phyloP scores from a whole-genome alignment of 2,113 vertebrate species.

The Hucho hucho region DNA sequence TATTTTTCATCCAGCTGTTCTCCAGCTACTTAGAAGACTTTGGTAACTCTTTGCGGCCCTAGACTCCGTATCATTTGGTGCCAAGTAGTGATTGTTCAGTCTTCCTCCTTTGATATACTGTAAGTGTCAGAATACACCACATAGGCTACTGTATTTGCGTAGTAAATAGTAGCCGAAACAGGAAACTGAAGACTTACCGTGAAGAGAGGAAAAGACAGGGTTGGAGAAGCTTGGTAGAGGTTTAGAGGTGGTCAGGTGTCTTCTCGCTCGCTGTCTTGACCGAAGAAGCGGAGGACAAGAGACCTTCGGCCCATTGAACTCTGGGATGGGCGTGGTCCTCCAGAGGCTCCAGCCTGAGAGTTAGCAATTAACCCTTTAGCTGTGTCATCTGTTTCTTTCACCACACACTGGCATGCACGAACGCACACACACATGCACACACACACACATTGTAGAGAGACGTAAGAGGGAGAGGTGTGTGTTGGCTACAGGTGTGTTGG shows the following conservation, averaged over 20 bases:
- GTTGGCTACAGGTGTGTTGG: not conserved
- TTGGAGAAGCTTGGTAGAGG: conserved; percentile 10
- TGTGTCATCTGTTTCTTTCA: conserved; percentile 42
- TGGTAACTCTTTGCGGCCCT: too few species aligned
- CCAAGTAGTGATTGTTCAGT: too few species aligned
- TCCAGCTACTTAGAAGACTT: too few species aligned
- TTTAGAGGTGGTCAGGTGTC: not conserved
- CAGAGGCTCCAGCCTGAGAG: conserved; percentile 21
- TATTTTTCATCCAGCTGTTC: too few species aligned
- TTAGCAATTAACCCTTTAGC: conserved; percentile 70
- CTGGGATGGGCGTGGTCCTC: conserved; percentile 46
- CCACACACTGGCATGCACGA: not conserved
- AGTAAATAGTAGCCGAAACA: too few species aligned
- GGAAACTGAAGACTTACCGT: too few species aligned
- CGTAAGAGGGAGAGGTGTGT: too few species aligned
- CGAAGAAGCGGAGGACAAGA: not conserved
- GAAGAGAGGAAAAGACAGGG: not conserved
- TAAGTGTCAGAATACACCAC: too few species aligned
- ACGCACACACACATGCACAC: conserved; percentile 2
- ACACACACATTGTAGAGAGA: not conserved
- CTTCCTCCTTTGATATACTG: too few species aligned
- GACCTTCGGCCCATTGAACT: conserved; percentile 64
- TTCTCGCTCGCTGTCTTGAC: not conserved
- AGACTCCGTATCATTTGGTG: too few species aligned
- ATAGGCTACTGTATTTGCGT: too few species aligned